Evolutionary conservation across 1,140 invertebrate species (phyloP), one percentile per base, ranked within the genome.

Genomic region (Bombyx mandarina): DNA sequence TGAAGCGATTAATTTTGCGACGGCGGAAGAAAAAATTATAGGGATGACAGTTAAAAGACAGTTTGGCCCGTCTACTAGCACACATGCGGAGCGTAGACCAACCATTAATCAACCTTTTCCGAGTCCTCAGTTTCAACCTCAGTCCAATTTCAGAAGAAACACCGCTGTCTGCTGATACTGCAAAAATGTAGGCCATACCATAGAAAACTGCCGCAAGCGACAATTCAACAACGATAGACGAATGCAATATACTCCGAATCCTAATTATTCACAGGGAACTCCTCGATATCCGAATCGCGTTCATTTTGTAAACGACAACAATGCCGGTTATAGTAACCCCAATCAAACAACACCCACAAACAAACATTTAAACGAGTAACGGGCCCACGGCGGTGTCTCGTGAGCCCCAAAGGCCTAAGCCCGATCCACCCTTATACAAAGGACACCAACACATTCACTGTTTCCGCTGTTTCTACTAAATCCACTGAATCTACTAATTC

Each of bases 1-100:
- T 48, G 47, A 45, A 2, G 58, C 58, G 3, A 52, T 61, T 6
- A 61, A 52, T 47, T 56, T 61, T 18, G 59, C 59, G 1, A 45
- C 53, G 8, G 48, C 54, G 12, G 59, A 61, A 44, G 48, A 61
- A 52, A 62, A 58, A 55, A 6, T 47, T 2, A 3, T 55, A 1
- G 9, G 10, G 8, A 46, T 8, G 4, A 8, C 8, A 12, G 6
- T 35, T 35, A 54, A n/a, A 45, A 46, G 6, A 44, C 8, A 10
- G 52, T 4, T 53, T 8, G 42, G 8, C 22, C 12, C 6, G 46
- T 10, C 22, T 47, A 47, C 10, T 22, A 35, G 26, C 26, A 3
- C 26, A 35, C 26, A 35, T 22, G 26, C 2, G 8, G 7, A 7
- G 10, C 9, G 6, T 8, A 1, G 3, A 18, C 43, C 52, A 54